Base-by-base conservation (phyloP, 2,888 invertebrate genomes). In the Nomada lathburiana region DNA sequence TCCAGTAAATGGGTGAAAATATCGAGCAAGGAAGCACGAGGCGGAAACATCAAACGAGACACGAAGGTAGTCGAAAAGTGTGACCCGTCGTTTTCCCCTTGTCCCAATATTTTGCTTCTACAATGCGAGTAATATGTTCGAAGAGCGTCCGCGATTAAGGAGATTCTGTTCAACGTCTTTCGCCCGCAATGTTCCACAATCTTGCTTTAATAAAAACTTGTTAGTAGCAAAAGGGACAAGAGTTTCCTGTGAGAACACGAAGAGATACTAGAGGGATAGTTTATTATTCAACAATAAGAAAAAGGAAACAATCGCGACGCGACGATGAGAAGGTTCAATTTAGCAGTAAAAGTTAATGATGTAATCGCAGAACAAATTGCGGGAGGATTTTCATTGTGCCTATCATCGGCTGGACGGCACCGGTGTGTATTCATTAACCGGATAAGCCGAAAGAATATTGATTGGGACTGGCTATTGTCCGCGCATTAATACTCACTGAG, bases 401-500 rank as follows among this genome's bases (percentile, higher is more conserved):
- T 26, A 26, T 26, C 26, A 2, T 26, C 26, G 26, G 26, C 44
- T 11, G 44, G 44, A 44, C 11, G 44, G 11, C 0, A 11, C 11
- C 2, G 44, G 11, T 2, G 11, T 2, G 44, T 16, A 47, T 47
- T 47, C 47, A 47, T 36, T 36, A 36, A 36, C 36, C 47, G 47
- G 16, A 47, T 47, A 47, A 16, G 47, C 47, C 16, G 47, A 16
- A 47, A 16, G 47, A 47, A 20, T 60, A 67, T 62, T 13, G 44
- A 78, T 78, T 23, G 23, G 42, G 42, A n/a, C 23, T 16, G 16
- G 0, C 44, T 57, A 60, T 68, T 73, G 71, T 76, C 23, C 55
- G 36, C 23, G 36, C 11, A 9, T 72, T 62, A 77, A 74, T 64
- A 79, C 82, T 90, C 85, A 92, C 93, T 87, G 91, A 44, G 83